Evolutionary conservation across 2,888 invertebrate species (phyloP), one percentile per base, ranked within the genome.

Genomic region (Scaptomyza cyrtandrae): DNA sequence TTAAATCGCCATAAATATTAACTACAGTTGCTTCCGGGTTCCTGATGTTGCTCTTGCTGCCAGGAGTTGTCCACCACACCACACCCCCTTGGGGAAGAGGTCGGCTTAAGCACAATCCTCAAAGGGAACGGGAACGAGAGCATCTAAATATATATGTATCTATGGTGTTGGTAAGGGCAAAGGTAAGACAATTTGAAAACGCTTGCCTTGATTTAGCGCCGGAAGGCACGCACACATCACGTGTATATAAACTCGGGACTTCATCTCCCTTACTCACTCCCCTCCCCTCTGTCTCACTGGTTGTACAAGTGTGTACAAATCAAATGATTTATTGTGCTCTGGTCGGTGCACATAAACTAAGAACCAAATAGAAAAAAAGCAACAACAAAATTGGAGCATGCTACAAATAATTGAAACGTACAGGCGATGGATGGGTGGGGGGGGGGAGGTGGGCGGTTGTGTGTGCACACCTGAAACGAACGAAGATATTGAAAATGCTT

Each of bases 1-100:
- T 88, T 88, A 88, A 85, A 88, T 86, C 80, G 88, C 89, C 80
- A 88, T 88, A 88, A 88, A 88, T 88, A 88, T 88, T 88, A 88
- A 88, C 85, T 87, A 87, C 89, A 81, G 79, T 86, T 81, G 85
- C 70, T 80, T 71, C 75, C 76, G 69, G 24, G 31, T 31, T 31
- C 6, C 31, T 31, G 7, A 0, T 35, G 48, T 3, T 6, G 33
- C 3, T 19, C 19, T 19, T 19, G n/a, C n/a, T n/a, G n/a, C n/a
- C n/a, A n/a, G n/a, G n/a, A n/a, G n/a, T n/a, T n/a, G 19, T 19
- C 19, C 19, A 19, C 1, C 19, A n/a, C n/a, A n/a, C 19, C 19
- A 19, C 19, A 19, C 13, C 16, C 46, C 19, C 16, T 19, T 39
- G 44, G 45, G 46, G 14, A 49, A n/a, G 10, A 50, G 19, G 24